Evolutionary conservation across 2,113 vertebrate species (phyloP).

Genomic region (Tilapia sparmanii): DNA sequence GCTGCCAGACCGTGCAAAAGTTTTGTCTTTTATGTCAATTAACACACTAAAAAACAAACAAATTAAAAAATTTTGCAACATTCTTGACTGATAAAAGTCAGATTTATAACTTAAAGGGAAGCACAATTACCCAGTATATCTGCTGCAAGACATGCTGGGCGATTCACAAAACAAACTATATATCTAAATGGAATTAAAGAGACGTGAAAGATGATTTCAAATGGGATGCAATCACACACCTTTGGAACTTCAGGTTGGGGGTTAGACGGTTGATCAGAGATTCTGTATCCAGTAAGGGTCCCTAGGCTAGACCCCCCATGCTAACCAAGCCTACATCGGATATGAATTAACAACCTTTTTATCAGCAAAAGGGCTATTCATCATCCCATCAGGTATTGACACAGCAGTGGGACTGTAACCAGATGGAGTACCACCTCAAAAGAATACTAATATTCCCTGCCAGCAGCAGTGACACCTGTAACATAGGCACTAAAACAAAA

Average conservation of each 20-base stretch:
- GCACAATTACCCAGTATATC: not conserved
- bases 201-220: not conserved
- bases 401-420: not conserved
- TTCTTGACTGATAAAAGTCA: not conserved
- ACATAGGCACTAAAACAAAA: conserved; percentile 32
- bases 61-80: not conserved
- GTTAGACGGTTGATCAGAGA: not conserved
- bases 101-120: not conserved
- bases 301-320: not conserved
- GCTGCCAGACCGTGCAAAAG: not conserved
- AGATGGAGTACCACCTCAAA: conserved; percentile 8
- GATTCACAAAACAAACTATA: not conserved
- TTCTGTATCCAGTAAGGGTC: not conserved
- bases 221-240: not conserved
- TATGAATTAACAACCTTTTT: not conserved
- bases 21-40: not conserved
- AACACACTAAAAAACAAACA: not conserved
- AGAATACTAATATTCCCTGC: not conserved
- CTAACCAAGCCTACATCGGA: not conserved
- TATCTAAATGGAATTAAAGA: not conserved
- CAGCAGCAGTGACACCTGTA: conserved; percentile 33
- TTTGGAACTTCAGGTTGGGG: not conserved
- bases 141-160: not conserved
- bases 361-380: not conserved
- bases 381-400: not conserved